These are phyloP conservation scores for Agrotis clavis DNA, from an alignment of 2,888 invertebrate species.

Conservation along the genomic window DNA sequence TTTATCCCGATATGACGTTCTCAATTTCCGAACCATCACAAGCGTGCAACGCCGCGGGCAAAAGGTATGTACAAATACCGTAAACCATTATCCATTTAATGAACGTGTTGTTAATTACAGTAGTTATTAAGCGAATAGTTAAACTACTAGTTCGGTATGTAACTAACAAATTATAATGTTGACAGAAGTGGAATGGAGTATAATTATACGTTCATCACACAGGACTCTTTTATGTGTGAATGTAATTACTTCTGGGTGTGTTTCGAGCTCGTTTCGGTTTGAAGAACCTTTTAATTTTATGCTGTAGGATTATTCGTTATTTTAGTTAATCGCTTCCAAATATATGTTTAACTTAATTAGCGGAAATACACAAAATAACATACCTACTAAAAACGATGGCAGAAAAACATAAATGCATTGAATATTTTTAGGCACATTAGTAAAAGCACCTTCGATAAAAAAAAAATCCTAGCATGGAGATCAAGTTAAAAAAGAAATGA, in stretches of 20 bases:
- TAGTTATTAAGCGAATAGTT: slow-evolving; percentile 18
- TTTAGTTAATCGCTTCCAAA: not conserved
- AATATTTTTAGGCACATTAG: too few relatives aligned
- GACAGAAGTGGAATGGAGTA: slow-evolving; percentile 24
- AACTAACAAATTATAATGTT: slow-evolving; percentile 40
- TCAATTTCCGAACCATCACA: too few relatives aligned
- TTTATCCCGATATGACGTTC: too few relatives aligned
- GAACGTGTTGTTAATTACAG: slow-evolving; percentile 27
- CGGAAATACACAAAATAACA: too few relatives aligned
- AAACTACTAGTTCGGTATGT: slow-evolving; percentile 7
- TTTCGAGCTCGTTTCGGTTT: slow-evolving; percentile 11
- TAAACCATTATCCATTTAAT: slow-evolving; percentile 9
- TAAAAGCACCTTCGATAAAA: too few relatives aligned
- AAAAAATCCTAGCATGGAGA: too few relatives aligned
- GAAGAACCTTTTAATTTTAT: slow-evolving; percentile 17
- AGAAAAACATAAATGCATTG: too few relatives aligned
- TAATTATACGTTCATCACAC: slow-evolving; percentile 50
- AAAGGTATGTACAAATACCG: not conserved
- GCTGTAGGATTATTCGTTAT: not conserved
- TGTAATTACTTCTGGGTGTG: slow-evolving; percentile 45
- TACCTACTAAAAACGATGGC: too few relatives aligned
- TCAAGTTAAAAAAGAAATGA: too few relatives aligned
- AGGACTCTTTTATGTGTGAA: slow-evolving; percentile 35
- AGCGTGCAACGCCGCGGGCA: too few relatives aligned
- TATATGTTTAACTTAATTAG: too few relatives aligned